Evolutionary conservation across 2,888 invertebrate genomes (phyloP).

Genomic region (Drosophila merina): DNA sequence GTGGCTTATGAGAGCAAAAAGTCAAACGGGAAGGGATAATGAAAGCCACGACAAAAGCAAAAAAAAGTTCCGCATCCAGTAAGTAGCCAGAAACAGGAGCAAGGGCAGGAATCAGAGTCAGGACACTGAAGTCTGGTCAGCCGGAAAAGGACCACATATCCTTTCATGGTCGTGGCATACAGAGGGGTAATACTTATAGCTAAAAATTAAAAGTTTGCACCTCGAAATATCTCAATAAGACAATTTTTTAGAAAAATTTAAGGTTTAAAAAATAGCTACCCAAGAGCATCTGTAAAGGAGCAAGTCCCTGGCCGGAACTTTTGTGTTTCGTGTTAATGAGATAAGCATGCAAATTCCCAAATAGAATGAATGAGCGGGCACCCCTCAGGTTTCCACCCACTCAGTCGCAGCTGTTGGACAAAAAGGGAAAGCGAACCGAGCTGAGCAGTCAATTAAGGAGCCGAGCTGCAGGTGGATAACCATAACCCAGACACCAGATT

Average conservation of each 20-base stretch:
- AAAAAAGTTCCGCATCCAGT: constrained; percentile 62
- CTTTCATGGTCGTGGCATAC: background rate
- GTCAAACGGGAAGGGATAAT: constrained; percentile 74
- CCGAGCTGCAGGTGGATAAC: constrained; percentile 41
- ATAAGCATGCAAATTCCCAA: constrained; percentile 76
- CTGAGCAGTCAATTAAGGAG: constrained; percentile 66
- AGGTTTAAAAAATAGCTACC: background rate
- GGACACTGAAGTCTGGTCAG: constrained; percentile 10
- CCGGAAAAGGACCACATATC: constrained; percentile 5
- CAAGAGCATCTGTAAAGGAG: constrained; percentile 8
- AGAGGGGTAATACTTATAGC: background rate
- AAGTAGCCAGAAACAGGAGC: constrained; percentile 24
- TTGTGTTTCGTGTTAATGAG: constrained; percentile 71
- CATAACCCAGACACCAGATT: constrained; percentile 38
- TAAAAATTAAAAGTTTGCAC: too few relatives aligned
- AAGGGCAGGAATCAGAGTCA: constrained; percentile 37
- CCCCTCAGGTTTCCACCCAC: background rate
- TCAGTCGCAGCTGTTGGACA: constrained; percentile 4
- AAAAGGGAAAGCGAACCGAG: constrained; percentile 11
- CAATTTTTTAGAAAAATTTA: too few relatives aligned
- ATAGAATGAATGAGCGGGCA: constrained; percentile 67
- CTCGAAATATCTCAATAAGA: too few relatives aligned
- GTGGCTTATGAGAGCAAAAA: constrained; percentile 50
- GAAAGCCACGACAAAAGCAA: constrained; percentile 79
- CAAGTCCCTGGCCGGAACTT: constrained; percentile 46